Conservation (phyloP, 2,888 invertebrate genomes). For the Tenthredo scrophulariae region DNA sequence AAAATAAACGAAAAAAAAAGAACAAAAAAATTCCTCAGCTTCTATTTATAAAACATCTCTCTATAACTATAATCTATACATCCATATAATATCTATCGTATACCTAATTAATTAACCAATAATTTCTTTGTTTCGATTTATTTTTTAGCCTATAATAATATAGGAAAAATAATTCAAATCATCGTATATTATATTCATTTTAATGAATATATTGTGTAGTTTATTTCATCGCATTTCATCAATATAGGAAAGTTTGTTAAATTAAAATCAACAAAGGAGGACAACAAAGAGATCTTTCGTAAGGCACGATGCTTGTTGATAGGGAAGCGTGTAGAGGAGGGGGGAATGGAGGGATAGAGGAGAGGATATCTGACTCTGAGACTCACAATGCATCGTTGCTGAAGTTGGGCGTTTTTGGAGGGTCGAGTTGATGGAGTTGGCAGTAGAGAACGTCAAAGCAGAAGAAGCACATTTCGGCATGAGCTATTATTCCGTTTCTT, state of each 20-base stretch:
- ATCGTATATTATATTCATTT: background rate
- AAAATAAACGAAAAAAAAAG: background rate
- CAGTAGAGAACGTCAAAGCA: conserved; percentile 99
- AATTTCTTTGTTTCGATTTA: too few species aligned
- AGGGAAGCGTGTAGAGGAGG: conserved; percentile 43
- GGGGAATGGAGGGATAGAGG: background rate
- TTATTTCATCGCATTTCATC: background rate
- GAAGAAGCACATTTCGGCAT: conserved; percentile 98
- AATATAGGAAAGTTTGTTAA: background rate
- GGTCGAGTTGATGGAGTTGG: conserved; percentile 95
- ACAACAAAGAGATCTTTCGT: conserved; percentile 34
- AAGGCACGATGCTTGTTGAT: conserved; percentile 17
- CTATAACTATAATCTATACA: background rate
- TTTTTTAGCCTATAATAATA: too few species aligned
- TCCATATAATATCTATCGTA: background rate
- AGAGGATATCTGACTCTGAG: conserved; percentile 58
- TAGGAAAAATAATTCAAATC: background rate
- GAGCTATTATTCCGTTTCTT: conserved; percentile 85
- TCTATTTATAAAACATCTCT: background rate
- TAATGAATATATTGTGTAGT: background rate
- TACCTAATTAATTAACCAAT: background rate
- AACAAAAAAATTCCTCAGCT: background rate
- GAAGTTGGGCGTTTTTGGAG: conserved; percentile 94
- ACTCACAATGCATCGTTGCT: conserved; percentile 97
- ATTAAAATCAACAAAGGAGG: conserved; percentile 14